phyloP scores from a whole-genome alignment of 1,140 invertebrate species.

The Acyrthosiphon pisum region DNA sequence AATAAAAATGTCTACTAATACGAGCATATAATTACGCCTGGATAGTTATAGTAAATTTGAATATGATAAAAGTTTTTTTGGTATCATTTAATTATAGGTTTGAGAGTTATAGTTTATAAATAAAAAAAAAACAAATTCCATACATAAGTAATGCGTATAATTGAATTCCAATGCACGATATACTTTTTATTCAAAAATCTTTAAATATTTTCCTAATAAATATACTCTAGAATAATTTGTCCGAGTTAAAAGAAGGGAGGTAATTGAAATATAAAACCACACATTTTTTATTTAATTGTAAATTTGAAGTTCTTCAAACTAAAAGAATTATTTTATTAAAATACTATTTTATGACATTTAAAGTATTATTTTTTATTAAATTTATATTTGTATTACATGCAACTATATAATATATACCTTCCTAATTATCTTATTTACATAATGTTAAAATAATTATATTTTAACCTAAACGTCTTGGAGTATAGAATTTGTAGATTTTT shows the following conservation, averaged over 20 bases:
- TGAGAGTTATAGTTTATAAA: neutral
- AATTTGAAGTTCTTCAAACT: neutral
- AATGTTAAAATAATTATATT: neutral
- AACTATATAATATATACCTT: neutral
- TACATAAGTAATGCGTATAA: constrained; percentile 30
- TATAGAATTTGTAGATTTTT: neutral
- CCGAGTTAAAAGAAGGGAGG: neutral
- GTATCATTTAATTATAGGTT: neutral
- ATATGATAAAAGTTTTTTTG: constrained; percentile 1
- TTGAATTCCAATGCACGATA: neutral
- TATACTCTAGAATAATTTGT: neutral
- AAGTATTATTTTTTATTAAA: neutral
- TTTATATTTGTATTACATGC: neutral
- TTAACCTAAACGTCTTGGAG: neutral
- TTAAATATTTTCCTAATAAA: neutral
- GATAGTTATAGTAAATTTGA: neutral
- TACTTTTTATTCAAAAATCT: neutral
- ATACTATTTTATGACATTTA: neutral
- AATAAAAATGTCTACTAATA: neutral
- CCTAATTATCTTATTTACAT: neutral
- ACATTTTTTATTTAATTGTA: constrained; percentile 10
- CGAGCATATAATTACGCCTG: neutral
- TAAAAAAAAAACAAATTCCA: neutral
- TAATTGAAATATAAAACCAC: neutral
- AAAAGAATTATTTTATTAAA: neutral